These are phyloP conservation scores for Pteruthius melanotis DNA, from an alignment of 2,113 vertebrate species.

Conservation along the genomic window DNA sequence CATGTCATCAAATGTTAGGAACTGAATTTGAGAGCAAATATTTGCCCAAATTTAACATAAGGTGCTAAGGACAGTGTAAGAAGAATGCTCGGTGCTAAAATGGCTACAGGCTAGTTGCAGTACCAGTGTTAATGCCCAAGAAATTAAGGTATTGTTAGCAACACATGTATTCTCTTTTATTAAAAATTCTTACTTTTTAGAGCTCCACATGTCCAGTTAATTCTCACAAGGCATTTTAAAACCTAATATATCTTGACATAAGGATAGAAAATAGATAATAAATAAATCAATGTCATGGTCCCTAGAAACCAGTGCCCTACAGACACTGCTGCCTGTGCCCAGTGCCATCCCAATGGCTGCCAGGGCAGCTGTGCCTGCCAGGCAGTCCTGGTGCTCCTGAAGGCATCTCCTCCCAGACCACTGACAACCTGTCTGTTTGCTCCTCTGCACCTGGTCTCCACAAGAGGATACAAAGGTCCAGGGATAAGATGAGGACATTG, in stretches of 20 bases:
- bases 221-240: background rate
- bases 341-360: background rate
- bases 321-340: background rate
- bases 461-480: accelerated
- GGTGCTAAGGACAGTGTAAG: background rate
- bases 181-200: background rate
- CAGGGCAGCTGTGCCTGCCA: background rate
- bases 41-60: background rate
- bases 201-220: background rate
- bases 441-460: background rate
- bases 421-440: background rate
- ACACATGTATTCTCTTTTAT: background rate
- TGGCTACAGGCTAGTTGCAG: background rate
- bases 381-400: background rate
- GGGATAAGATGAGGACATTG: accelerated
- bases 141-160: background rate
- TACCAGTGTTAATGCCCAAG: background rate
- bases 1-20: background rate
- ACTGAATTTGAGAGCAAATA: background rate
- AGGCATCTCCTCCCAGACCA: background rate
- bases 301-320: too few relatives aligned
- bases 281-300: background rate
- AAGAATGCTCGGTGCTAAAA: background rate
- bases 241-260: background rate
- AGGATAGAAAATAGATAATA: background rate